These are phyloP conservation scores for Zelostemma sp. DNA, from an alignment of 1,140 invertebrate genomes.

Conservation along the genomic window DNA sequence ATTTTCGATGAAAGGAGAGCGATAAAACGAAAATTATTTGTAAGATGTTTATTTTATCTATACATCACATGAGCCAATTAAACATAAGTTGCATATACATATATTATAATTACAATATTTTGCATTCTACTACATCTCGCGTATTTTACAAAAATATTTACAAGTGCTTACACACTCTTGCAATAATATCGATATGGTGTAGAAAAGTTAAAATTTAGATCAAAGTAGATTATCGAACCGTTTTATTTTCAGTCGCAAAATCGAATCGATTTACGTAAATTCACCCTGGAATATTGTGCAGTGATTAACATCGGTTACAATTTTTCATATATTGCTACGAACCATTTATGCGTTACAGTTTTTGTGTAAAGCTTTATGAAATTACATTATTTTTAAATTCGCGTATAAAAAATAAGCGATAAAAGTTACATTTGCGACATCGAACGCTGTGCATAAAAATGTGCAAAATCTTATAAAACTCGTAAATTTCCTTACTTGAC, in stretches of 20 bases:
- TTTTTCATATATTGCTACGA: too few species aligned
- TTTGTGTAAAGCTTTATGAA: too few species aligned
- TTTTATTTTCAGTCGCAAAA: conserved; percentile 8
- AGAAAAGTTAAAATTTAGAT: conserved; percentile 24
- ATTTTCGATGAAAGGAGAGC: neutral
- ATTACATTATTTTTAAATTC: neutral
- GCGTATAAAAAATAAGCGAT: neutral
- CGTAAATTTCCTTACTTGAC: conserved; percentile 15
- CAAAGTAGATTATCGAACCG: conserved; percentile 11
- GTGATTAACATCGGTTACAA: too few species aligned
- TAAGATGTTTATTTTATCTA: neutral
- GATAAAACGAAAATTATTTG: neutral
- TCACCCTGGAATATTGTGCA: too few species aligned
- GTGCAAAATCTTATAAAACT: conserved; percentile 13
- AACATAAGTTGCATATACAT: conserved; percentile 31
- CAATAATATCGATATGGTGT: conserved; percentile 16
- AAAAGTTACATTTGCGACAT: conserved; percentile 1
- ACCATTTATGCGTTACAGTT: too few species aligned
- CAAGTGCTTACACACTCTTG: conserved; percentile 13
- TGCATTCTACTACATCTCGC: conserved; percentile 19
- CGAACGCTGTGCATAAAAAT: conserved; percentile 8
- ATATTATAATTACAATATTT: conserved; percentile 29
- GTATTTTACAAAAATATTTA: conserved; percentile 41
- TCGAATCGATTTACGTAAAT: too few species aligned
- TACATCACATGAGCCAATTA: neutral